Evolutionary conservation across 2,888 invertebrate species (phyloP).

Genomic region (Orgyia antiqua): DNA sequence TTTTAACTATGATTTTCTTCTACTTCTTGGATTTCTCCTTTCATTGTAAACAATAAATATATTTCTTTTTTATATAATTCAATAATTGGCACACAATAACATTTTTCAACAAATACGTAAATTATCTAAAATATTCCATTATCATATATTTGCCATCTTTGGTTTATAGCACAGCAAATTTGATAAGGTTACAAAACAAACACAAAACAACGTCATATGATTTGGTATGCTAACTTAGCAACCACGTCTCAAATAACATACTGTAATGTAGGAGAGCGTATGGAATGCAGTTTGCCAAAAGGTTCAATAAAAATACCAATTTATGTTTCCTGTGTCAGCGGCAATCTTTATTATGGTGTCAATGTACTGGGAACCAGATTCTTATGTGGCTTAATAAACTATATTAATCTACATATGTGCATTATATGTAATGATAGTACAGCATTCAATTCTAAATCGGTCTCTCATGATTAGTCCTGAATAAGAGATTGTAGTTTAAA

Average conservation of each 20-base stretch:
- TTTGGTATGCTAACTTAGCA: conserved; percentile 22
- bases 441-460: too few species aligned
- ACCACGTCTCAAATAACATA: conserved; percentile 35
- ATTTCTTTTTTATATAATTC: too few species aligned
- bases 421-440: conserved; percentile 29
- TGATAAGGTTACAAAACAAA: conserved; percentile 15
- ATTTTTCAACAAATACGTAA: too few species aligned
- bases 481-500: too few species aligned
- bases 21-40: not conserved
- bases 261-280: conserved; percentile 36
- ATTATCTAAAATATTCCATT: conserved; percentile 4
- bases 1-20: conserved; percentile 33
- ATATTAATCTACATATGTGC: conserved; percentile 44
- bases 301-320: conserved; percentile 65
- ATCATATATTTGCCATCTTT: conserved; percentile 5
- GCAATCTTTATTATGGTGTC: conserved; percentile 65
- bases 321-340: conserved; percentile 70
- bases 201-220: conserved; percentile 7
- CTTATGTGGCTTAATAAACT: conserved; percentile 40
- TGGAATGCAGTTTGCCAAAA: conserved; percentile 64
- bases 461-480: too few species aligned
- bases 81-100: too few species aligned
- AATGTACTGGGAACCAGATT: conserved; percentile 54
- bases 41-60: conserved; percentile 5
- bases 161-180: conserved; percentile 3